These are phyloP conservation scores for Sigmodon hispidus DNA, from an alignment of 2,113 vertebrate genomes.

Conservation along the genomic window DNA sequence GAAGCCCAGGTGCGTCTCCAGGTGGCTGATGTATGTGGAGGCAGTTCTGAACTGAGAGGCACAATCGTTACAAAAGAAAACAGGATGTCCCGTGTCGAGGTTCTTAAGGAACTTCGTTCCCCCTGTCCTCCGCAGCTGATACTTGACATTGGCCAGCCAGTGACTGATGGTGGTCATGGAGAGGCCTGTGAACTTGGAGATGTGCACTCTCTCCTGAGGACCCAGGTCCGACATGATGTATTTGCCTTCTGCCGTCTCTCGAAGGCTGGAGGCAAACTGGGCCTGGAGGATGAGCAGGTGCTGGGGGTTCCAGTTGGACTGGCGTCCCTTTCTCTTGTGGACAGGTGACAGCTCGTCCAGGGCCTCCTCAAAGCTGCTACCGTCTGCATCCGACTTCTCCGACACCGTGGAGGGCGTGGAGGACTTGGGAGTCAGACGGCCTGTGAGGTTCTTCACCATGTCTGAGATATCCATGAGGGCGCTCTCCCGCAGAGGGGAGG, in stretches of 20 bases:
- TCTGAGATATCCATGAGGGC: conserved; percentile 99
- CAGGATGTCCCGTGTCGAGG: conserved; percentile 97
- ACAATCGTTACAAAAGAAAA: conserved; percentile 99
- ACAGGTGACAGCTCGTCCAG: conserved; percentile 96
- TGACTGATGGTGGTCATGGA: conserved; percentile 99
- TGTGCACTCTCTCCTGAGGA: conserved; percentile 97
- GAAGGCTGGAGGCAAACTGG: conserved; percentile 96
- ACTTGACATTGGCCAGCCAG: conserved; percentile 99
- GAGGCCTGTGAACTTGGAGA: conserved; percentile 99
- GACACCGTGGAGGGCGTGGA: conserved; percentile 95
- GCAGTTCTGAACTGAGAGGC: conserved; percentile 99
- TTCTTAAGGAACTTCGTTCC: conserved; percentile 99
- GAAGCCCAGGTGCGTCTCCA: conserved; percentile 98
- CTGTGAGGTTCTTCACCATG: conserved; percentile 99
- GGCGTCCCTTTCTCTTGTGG: conserved; percentile 97
- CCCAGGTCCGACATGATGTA: conserved; percentile 96
- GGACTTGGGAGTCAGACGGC: conserved; percentile 97
- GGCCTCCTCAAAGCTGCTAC: conserved; percentile 96
- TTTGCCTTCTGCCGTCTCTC: conserved; percentile 96
- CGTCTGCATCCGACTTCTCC: conserved; percentile 96
- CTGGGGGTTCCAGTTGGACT: conserved; percentile 99
- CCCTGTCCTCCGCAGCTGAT: conserved; percentile 98
- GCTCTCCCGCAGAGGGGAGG: conserved; percentile 93
- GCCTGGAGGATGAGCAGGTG: conserved; percentile 99
- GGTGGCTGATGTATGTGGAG: conserved; percentile 95